phyloP scores from a whole-genome alignment of 2,888 invertebrate species.

The Callyntrura guangdongensis region DNA sequence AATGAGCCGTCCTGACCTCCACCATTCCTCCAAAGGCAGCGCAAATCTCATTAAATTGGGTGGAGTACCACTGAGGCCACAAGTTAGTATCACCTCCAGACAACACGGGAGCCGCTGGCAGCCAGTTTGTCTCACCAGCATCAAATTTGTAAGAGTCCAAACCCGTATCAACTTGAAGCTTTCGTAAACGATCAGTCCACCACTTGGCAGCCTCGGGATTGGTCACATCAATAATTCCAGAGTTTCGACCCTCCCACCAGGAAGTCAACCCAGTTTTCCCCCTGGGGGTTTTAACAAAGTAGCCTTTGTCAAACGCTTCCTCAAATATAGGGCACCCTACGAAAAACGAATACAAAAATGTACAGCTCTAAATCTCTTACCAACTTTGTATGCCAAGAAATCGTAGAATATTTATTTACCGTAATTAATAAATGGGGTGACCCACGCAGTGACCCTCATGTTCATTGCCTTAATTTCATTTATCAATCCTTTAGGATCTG shows the following conservation, averaged over 20 bases:
- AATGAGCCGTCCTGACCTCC: too few relatives aligned
- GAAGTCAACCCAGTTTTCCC: slow-evolving; percentile 85
- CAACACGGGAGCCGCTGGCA: slow-evolving; percentile 86
- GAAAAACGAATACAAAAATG: too few relatives aligned
- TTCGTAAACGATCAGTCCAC: slow-evolving; percentile 85
- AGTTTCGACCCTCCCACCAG: slow-evolving; percentile 87
- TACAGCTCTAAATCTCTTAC: too few relatives aligned
- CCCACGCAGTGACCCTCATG: slow-evolving; percentile 93
- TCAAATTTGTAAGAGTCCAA: slow-evolving; percentile 93
- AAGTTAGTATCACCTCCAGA: too few relatives aligned
- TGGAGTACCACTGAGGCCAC: slow-evolving; percentile 78
- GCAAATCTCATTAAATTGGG: slow-evolving; percentile 81
- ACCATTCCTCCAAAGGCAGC: too few relatives aligned
- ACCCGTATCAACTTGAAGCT: slow-evolving; percentile 88
- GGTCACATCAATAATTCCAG: slow-evolving; percentile 91
- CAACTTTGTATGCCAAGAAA: not conserved
- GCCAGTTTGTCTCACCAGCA: slow-evolving; percentile 92
- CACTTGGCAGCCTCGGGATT: slow-evolving; percentile 89
- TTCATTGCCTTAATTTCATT: slow-evolving; percentile 86
- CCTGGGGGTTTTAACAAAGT: slow-evolving; percentile 81
- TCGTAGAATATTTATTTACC: slow-evolving; percentile 83
- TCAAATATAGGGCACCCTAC: not conserved
- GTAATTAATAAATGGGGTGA: slow-evolving; percentile 93
- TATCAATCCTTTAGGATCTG: slow-evolving; percentile 86
- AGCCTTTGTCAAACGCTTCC: slow-evolving; percentile 87